Evolutionary conservation across 2,888 invertebrate genomes (phyloP), one percentile per base, ranked within the genome.

Genomic region (Coelogynopora nodosa): DNA sequence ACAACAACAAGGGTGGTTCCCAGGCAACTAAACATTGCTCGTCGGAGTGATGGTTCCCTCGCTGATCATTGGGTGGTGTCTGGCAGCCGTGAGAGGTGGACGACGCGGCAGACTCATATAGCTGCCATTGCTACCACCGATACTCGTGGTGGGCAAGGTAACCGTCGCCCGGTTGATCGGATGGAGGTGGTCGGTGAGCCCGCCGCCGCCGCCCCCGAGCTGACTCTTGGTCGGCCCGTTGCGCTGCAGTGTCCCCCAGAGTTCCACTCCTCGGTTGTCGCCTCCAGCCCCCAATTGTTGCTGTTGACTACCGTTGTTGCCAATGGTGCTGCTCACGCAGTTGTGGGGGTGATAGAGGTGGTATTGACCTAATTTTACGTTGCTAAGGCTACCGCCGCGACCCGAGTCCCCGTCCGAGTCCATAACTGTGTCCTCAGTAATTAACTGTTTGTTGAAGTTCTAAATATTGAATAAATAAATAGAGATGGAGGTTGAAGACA

Each of bases 1-100:
- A 10, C 31, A 28, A 31, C 26, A 26, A 23, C 0, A 26, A n/a
- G 74, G 82, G 18, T 31, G 10, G 26, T 80, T 28, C 88, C 89
- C 88, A 90, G 94, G 94, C 93, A 96, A 96, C 49, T 49, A 49
- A 18, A 49, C 49, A 10, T 10, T 49, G 18, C 49, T 49, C 5
- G 49, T 49, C 5, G 49, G 49, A n/a, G n/a, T n/a, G n/a, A n/a
- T n/a, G 5, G 49, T 49, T 49, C 49, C 49, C 18, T 49, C 49
- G 18, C 18, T 10, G 18, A 49, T 49, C 49, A 49, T 18, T 18
- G 49, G 49, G 18, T 49, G 49, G 18, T 49, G 49, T 10, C 49
- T 18, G 5, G 5, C 49, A 49, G 49, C 5, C 18, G 5, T 18
- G 18, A 18, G 49, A 5, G 49, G 49, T 10, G 49, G 49, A 49